Evolutionary conservation across 2,113 vertebrate genomes (phyloP).

Genomic region (Ictalurus punctatus): DNA sequence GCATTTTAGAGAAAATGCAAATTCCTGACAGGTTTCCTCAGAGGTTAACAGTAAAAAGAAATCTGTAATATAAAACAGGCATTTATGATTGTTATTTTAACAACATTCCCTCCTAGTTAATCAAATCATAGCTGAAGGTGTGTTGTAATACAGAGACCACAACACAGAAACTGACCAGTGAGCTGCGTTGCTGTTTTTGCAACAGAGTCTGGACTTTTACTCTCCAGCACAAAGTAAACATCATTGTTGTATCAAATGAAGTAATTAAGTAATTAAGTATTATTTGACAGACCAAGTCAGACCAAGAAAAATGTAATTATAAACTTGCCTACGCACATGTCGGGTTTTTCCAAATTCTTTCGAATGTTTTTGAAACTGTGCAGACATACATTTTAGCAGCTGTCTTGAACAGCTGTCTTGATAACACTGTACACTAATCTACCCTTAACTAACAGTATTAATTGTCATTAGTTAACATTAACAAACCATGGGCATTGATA

Average conservation of each 20-base stretch:
- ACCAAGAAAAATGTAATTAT: slow-evolving; percentile 13
- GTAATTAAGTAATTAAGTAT: slow-evolving; percentile 23
- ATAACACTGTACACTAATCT: background rate
- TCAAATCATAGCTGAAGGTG: slow-evolving; percentile 54
- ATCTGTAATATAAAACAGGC: slow-evolving; percentile 10
- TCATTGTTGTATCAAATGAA: background rate
- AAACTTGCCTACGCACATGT: background rate
- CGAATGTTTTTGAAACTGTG: slow-evolving; percentile 8
- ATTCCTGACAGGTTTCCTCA: background rate
- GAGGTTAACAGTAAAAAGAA: background rate
- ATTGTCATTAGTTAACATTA: background rate
- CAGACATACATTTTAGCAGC: background rate
- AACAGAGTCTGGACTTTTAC: slow-evolving; percentile 60
- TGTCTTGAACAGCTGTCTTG: background rate
- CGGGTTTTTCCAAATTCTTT: background rate
- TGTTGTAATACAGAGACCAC: slow-evolving; percentile 58
- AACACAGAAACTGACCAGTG: slow-evolving; percentile 62
- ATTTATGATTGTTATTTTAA: slow-evolving; percentile 24
- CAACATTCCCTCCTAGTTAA: slow-evolving; percentile 41
- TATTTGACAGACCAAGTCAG: slow-evolving; percentile 11
- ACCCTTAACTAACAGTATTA: background rate
- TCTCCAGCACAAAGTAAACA: slow-evolving; percentile 51
- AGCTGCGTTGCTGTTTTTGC: slow-evolving; percentile 58
- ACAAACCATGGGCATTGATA: background rate
- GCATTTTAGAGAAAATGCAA: background rate